A percentile compares a stretch with the other conserved stretches of the same genome.
Conservation (phyloP, 2,797 vertebrate species). For the Bufotes viridis region DNA sequence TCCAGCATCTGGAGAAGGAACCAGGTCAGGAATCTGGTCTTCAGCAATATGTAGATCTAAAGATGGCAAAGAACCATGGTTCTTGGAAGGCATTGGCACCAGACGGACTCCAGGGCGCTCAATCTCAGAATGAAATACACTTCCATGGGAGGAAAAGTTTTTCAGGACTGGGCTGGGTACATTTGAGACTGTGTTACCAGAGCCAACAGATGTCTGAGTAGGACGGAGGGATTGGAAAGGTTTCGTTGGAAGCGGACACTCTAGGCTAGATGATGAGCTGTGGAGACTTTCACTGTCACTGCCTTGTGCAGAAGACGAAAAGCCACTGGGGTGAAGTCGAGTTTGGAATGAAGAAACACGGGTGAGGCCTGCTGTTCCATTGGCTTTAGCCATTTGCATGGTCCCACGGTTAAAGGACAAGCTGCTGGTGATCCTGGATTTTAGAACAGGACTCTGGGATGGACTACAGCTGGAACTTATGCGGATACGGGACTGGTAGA, state of each 20-base stretch:
- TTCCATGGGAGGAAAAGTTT: conserved; percentile 80
- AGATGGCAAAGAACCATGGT: conserved; percentile 76
- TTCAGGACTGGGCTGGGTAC: conserved; percentile 69
- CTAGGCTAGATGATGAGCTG: conserved; percentile 86
- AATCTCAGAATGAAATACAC: conserved; percentile 74
- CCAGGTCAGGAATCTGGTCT: conserved; percentile 66
- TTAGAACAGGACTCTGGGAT: conserved; percentile 71
- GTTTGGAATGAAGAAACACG: conserved; percentile 82
- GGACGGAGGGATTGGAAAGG: conserved; percentile 67
- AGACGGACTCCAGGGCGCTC: conserved; percentile 66
- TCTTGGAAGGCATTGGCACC: conserved; percentile 66
- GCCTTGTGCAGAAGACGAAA: conserved; percentile 73
- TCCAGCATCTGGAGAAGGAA: conserved; percentile 50
- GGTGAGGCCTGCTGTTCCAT: conserved; percentile 68
- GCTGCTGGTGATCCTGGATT: conserved; percentile 73
- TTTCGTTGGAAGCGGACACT: conserved; percentile 73
- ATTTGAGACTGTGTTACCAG: conserved; percentile 12
- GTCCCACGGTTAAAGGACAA: conserved; percentile 80
- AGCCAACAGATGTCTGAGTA: neutral
- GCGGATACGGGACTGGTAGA: conserved; percentile 66
- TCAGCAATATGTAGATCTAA: conserved; percentile 81
- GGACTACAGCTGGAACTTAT: conserved; percentile 68
- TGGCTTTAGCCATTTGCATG: conserved; percentile 67
- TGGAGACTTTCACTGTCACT: conserved; percentile 85
- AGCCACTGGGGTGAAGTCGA: conserved; percentile 75